phyloP scores from a whole-genome alignment of 2,113 vertebrate species.

The Ictalurus punctatus region DNA sequence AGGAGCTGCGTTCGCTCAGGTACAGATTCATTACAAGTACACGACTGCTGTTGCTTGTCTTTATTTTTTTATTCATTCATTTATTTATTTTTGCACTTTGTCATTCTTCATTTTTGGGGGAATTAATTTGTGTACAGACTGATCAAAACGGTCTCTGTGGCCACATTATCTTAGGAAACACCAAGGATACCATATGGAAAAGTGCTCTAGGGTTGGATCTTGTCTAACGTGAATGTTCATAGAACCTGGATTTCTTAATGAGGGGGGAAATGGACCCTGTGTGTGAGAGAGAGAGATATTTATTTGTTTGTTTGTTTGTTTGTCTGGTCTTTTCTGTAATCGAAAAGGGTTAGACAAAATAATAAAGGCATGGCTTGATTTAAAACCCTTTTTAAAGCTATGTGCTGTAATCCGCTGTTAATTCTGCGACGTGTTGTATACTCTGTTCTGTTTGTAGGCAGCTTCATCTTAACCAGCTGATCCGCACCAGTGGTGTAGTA shows the following conservation, averaged over 20 bases:
- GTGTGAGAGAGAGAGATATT: too few relatives aligned
- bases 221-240: not conserved
- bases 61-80: too few relatives aligned
- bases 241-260: not conserved
- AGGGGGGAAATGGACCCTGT: not conserved
- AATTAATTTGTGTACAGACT: not conserved
- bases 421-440: not conserved
- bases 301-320: too few relatives aligned
- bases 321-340: not conserved
- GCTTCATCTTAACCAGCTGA: constrained; percentile 96
- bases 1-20: constrained; percentile 93
- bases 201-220: not conserved
- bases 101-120: not conserved
- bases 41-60: not conserved
- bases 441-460: constrained; percentile 72
- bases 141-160: not conserved
- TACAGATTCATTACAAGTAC: constrained; percentile 49
- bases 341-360: not conserved
- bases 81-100: not conserved
- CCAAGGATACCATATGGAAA: not conserved
- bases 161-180: not conserved
- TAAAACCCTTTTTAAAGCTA: not conserved
- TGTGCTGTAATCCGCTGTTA: not conserved
- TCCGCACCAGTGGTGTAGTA: constrained; percentile 94
- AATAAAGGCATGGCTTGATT: not conserved